Percentiles rank a stretch among this genome's conserved stretches.
phyloP scores from a whole-genome alignment of 2,113 vertebrate species.

The Mungos mungo region DNA sequence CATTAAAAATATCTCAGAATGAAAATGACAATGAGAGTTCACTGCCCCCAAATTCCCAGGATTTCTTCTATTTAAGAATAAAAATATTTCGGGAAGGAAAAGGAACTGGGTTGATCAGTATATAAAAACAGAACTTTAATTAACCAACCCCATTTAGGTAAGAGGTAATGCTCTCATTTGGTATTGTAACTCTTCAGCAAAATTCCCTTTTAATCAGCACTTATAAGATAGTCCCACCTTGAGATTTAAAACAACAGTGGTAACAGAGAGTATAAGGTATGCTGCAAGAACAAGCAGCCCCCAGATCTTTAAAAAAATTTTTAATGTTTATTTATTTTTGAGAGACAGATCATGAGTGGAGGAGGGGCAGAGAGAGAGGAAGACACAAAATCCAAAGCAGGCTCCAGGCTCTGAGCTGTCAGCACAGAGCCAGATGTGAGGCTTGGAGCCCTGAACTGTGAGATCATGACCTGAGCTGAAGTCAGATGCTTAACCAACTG shows the following conservation, averaged over 20 bases:
- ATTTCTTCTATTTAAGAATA: conserved; percentile 5
- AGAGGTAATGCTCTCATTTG: background rate
- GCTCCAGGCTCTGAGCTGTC: too few species aligned
- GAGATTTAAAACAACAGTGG: background rate
- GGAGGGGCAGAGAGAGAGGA: too few species aligned
- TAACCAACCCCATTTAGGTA: background rate
- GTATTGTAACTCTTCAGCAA: background rate
- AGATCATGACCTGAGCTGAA: too few species aligned
- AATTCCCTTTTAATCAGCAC: background rate
- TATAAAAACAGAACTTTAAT: background rate
- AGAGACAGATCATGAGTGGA: too few species aligned
- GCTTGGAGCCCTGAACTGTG: too few species aligned
- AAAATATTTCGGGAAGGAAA: background rate
- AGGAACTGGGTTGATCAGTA: background rate
- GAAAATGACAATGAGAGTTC: background rate
- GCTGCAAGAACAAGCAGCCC: background rate
- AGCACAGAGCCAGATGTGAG: too few species aligned
- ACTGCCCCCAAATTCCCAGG: background rate
- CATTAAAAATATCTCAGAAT: background rate
- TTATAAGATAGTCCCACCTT: background rate
- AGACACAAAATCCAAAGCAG: too few species aligned
- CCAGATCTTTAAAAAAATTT: background rate
- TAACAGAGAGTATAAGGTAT: background rate
- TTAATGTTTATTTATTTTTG: too few species aligned
- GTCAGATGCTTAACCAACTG: too few species aligned